Evolutionary conservation across 1,140 invertebrate species (phyloP).

Genomic region (Cryptotermes secundus): DNA sequence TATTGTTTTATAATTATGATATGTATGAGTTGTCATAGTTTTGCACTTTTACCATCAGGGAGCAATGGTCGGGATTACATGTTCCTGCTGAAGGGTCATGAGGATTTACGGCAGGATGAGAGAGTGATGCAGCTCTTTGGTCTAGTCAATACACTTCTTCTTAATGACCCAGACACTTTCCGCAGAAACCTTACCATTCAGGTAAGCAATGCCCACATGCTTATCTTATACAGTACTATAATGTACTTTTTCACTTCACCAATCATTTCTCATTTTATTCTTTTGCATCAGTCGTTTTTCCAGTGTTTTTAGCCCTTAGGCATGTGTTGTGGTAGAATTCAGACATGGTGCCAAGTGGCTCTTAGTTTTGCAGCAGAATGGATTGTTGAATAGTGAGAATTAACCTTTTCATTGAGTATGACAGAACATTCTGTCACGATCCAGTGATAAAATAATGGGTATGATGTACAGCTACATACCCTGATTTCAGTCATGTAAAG

Average conservation of each 20-base stretch:
- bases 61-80: constrained; percentile 98
- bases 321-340: too few relatives aligned
- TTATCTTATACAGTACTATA: too few relatives aligned
- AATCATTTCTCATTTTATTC: constrained; percentile 20
- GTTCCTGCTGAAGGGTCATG: constrained; percentile 98
- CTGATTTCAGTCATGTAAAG: too few relatives aligned
- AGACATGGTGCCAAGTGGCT: too few relatives aligned
- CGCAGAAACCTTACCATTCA: constrained; percentile 92
- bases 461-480: too few relatives aligned
- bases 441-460: too few relatives aligned
- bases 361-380: too few relatives aligned
- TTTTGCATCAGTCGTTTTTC: background rate
- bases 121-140: constrained; percentile 99
- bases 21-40: background rate
- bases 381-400: too few relatives aligned
- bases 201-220: constrained; percentile 42
- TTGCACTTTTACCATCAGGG: constrained; percentile 53
- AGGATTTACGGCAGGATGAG: constrained; percentile 98
- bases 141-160: constrained; percentile 92
- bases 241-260: background rate
- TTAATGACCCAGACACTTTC: constrained; percentile 94
- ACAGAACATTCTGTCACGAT: too few relatives aligned
- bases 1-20: too few relatives aligned
- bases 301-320: too few relatives aligned
- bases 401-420: too few relatives aligned